Evolutionary conservation across 53 echinoderm and acorn worm genomes (phyloP).

Genomic region (Crossaster papposus): DNA sequence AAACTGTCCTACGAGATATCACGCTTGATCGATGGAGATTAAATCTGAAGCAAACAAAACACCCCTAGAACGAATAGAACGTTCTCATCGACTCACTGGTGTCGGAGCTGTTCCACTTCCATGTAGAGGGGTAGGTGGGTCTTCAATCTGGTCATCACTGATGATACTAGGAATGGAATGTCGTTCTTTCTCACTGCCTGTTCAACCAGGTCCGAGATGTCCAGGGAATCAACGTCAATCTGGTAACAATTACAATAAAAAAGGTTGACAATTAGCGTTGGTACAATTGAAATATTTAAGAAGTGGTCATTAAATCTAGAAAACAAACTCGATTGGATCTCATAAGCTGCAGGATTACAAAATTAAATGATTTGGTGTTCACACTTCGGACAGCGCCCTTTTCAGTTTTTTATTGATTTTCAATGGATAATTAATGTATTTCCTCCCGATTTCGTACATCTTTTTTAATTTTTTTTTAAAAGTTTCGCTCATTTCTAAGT

Average conservation of each 20-base stretch:
- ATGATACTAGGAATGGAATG: conserved; percentile 60
- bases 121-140: conserved; percentile 83
- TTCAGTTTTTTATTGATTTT: no score
- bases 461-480: no score
- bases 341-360: no score
- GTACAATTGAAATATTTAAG: no score
- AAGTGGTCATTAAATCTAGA: no score
- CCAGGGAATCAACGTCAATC: conserved; percentile 74
- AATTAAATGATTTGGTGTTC: no score
- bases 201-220: conserved; percentile 62
- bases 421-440: no score
- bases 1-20: no score
- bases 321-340: no score
- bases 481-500: no score
- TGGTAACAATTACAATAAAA: neutral
- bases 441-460: no score
- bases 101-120: conserved; percentile 83
- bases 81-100: conserved; percentile 64
- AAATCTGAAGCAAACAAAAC: neutral
- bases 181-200: conserved; percentile 69
- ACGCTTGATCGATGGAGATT: neutral
- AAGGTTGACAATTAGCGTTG: neutral
- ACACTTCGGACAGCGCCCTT: no score
- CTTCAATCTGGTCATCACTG: conserved; percentile 67
- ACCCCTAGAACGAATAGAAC: neutral